phyloP scores from a whole-genome alignment of 1,140 invertebrate genomes.

The Camponotus pennsylvanicus region DNA sequence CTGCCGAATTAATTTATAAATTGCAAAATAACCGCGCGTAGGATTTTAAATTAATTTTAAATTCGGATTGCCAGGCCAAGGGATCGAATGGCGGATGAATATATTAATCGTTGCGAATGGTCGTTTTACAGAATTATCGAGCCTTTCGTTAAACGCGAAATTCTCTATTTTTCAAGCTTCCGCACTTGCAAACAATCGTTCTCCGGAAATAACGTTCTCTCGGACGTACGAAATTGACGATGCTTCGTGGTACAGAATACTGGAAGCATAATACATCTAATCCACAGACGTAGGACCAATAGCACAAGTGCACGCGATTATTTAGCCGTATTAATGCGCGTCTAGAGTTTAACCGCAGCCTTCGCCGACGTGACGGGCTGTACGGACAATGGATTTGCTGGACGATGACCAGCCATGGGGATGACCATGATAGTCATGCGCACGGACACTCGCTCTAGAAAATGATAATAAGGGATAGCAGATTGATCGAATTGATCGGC shows the following conservation, averaged over 20 bases:
- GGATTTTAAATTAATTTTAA: constrained; percentile 61
- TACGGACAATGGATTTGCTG: constrained; percentile 69
- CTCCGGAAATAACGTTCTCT: not conserved
- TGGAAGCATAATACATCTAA: constrained; percentile 47
- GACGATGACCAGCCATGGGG: constrained; percentile 68
- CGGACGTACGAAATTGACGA: constrained; percentile 1
- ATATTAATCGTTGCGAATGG: constrained; percentile 43
- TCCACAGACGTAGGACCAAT: constrained; percentile 30
- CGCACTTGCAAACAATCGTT: not conserved
- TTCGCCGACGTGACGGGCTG: constrained; percentile 66
- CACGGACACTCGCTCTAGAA: constrained; percentile 65
- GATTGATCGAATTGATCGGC: constrained; percentile 59
- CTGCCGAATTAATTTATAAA: constrained; percentile 54
- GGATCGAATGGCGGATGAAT: constrained; percentile 21
- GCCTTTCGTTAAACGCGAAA: not conserved
- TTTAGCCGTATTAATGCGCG: constrained; percentile 49
- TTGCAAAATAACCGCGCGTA: constrained; percentile 47
- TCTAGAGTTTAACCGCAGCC: constrained; percentile 53
- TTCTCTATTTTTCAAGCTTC: constrained; percentile 2
- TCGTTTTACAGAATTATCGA: constrained; percentile 16
- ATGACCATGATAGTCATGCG: constrained; percentile 66
- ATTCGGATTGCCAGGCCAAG: constrained; percentile 23
- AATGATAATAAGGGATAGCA: constrained; percentile 67
- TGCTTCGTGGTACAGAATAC: constrained; percentile 28
- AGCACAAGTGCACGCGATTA: constrained; percentile 42